Conservation (phyloP, 2,113 vertebrate species). For the Enhydra lutris region DNA sequence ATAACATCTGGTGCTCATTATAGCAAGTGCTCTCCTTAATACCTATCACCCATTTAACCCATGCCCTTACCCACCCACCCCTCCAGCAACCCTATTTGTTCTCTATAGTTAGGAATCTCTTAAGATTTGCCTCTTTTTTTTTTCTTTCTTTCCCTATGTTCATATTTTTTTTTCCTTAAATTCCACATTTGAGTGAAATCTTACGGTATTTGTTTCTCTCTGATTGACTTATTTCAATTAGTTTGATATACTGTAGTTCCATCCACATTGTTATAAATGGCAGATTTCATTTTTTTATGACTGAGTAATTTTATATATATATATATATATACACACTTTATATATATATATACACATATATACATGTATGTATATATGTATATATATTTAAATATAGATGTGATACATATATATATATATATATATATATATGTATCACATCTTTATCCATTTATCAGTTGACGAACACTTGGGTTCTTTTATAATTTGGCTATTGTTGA, state of each 20-base stretch:
- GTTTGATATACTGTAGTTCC: neutral
- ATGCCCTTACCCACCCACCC: neutral
- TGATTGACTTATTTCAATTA: neutral
- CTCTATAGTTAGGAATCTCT: neutral
- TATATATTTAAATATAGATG: too few species aligned
- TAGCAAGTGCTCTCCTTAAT: neutral
- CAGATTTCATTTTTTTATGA: neutral
- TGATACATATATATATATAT: too few species aligned
- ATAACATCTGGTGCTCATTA: neutral
- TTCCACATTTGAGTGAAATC: neutral
- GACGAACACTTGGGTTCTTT: too few species aligned
- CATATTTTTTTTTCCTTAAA: neutral
- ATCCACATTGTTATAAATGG: neutral
- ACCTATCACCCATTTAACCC: neutral
- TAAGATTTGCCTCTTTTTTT: neutral
- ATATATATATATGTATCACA: too few species aligned
- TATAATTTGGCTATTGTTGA: too few species aligned
- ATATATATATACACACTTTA: neutral
- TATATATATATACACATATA: too few species aligned
- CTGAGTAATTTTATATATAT: neutral
- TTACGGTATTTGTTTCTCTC: too few species aligned
- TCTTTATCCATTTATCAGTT: too few species aligned
- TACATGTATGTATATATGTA: too few species aligned
- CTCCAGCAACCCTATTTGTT: neutral
- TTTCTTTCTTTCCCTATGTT: neutral